phyloP scores from a whole-genome alignment of 2,888 invertebrate genomes.

The Eupithecia subumbrata region DNA sequence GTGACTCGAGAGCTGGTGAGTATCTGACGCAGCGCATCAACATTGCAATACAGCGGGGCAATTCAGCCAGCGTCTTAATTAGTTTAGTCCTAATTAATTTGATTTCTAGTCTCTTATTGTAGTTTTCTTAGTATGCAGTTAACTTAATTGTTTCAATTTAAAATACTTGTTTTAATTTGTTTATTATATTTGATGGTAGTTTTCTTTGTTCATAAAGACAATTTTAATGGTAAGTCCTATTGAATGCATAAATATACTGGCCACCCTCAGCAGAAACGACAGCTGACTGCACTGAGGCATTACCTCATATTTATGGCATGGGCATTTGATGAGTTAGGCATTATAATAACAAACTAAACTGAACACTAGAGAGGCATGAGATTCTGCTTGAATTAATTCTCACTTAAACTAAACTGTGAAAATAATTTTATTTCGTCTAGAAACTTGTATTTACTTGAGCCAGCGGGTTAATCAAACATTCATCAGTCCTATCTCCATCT shows the following conservation, averaged over 20 bases:
- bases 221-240: too few species aligned
- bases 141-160: too few species aligned
- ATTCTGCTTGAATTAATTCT: not conserved
- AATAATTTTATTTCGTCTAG: not conserved
- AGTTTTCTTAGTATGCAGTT: too few species aligned
- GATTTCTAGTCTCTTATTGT: too few species aligned
- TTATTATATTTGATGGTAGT: too few species aligned
- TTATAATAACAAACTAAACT: not conserved
- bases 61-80: too few species aligned
- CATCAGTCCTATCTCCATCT: conserved; percentile 34
- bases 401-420: not conserved
- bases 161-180: too few species aligned
- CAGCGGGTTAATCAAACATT: conserved; percentile 26
- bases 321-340: not conserved
- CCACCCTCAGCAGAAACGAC: not conserved
- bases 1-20: too few species aligned
- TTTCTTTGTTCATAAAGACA: too few species aligned
- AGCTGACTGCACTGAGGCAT: not conserved
- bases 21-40: too few species aligned
- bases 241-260: not conserved
- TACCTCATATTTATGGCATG: not conserved
- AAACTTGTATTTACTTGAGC: not conserved
- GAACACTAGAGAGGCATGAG: not conserved
- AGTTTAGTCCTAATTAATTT: too few species aligned
- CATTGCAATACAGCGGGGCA: too few species aligned